Evolutionary conservation across 2,113 vertebrate genomes (phyloP).

Genomic region (Tenrec ecaudatus): DNA sequence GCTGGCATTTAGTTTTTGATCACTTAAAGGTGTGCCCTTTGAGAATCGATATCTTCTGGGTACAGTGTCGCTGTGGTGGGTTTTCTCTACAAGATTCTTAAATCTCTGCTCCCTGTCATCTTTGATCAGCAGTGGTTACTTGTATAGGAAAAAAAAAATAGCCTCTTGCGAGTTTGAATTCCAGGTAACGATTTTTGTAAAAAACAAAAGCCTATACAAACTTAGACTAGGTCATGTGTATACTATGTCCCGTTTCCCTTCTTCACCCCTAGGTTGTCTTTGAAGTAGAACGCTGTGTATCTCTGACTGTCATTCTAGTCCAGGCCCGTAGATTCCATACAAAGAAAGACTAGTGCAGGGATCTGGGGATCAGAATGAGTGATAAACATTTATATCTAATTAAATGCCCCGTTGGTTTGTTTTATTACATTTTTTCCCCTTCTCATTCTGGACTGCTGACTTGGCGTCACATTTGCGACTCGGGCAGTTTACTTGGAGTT

Average conservation of each 20-base stretch:
- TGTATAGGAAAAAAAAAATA: background rate
- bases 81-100: background rate
- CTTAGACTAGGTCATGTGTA: background rate
- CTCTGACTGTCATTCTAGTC: fast-evolving
- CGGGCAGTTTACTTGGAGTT: background rate
- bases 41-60: background rate
- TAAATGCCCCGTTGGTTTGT: background rate
- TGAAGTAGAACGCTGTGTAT: background rate
- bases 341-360: background rate
- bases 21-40: conserved; percentile 2
- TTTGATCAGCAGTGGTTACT: background rate
- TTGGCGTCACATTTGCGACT: background rate
- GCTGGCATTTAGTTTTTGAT: background rate
- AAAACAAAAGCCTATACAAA: background rate
- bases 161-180: conserved; percentile 3
- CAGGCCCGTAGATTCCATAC: background rate
- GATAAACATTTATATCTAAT: background rate
- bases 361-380: too few relatives aligned
- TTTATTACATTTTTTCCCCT: too few relatives aligned
- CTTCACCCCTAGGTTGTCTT: background rate
- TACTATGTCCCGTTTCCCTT: background rate
- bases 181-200: background rate
- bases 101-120: background rate
- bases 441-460: too few relatives aligned
- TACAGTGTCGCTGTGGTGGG: background rate